Evolutionary conservation across 2,113 vertebrate species (phyloP), one percentile per base, ranked within the genome.

Genomic region (Pygoscelis adeliae): DNA sequence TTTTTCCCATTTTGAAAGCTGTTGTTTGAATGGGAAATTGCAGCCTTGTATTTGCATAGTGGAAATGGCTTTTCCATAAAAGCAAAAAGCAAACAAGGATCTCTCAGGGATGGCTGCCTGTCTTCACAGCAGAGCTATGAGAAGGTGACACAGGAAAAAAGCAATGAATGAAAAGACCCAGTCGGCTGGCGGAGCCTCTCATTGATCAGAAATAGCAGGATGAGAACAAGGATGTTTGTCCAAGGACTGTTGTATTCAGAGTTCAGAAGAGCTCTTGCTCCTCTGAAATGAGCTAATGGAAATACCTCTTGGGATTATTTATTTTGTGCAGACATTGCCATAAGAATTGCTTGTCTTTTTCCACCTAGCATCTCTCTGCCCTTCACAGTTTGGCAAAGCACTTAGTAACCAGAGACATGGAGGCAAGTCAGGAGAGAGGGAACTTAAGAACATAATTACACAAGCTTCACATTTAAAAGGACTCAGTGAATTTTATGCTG

Each of bases 61-160:
- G 26, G 34, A 93, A 94, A 93, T 63, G 38, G n/a, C 19, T 96
- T 86, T 93, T 80, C 62, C 25, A 62, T 90, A 58, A 86, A 89
- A 83, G 46, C 67, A 77, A 83, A 96, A 80, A 76, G 90, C 62
- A 77, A 93, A 80, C 70, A 83, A 73, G 21, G 34, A 34, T 86
- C 32, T 71, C 47, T 88, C 44, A 47, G 76, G 36, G 34, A 72
- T 66, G 87, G 26, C 66, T 47, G 20, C 14, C 6, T 72, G 32
- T 56, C 77, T 93, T 92, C 86, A 58, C 44, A 92, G 73, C 42
- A 40, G 58, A 58, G 19, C 46, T 61, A 11, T 53, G 53, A 65
- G 46, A 19, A 85, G 47, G 23, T 69, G 67, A 65, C 1, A 9
- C 23, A 49, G 9, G 36, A 26, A 32, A 88, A 90, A 56, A 61